Evolutionary conservation across 1,140 invertebrate genomes (phyloP), one percentile per base, ranked within the genome.

Genomic region (Caenorhabditis latens): DNA sequence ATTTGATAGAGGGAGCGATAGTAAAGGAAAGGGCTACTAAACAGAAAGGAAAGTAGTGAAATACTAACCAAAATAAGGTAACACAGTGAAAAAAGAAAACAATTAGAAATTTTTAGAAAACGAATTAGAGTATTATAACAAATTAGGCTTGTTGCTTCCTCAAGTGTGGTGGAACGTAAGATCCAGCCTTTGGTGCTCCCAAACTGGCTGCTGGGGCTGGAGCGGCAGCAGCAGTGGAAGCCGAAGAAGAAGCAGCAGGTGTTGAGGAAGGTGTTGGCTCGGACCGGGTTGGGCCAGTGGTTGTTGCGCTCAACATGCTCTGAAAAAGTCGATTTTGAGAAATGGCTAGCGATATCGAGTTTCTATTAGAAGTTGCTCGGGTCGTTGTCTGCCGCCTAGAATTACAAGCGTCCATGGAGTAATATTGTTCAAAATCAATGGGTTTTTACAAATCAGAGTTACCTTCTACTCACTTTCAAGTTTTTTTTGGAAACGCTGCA

Each of bases 121-220:
- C 71, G 67, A 21, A 87, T 4, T 16, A 84, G 19, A 65, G 19
- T 53, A 71, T 11, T 16, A 46, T 7, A 50, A 46, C 53, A 53
- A 53, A 79, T 55, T 55, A 50, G 21, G 46, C 14, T 46, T 55
- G 32, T 55, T 71, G 24, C 14, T 87, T 87, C 40, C 86, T 82
- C 55, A 87, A 50, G 84, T 87, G 86, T 13, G 86, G 86, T 48
- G 86, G 86, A 43, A 87, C 82, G 21, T 87, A 87, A 0, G 86
- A 40, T 32, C 63, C 61, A 55, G 55, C 63, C 24, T 84, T 84
- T n/a, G 58, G 16, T 32, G 48, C 1, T 19, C 19, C 57, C 21
- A n/a, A 19, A 32, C 11, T 63, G 7, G 61, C 1, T 6, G 86
- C 43, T 24, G 79, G 46, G 71, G 82, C 53, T 40, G 86, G 40